Evolutionary conservation across 2,797 vertebrate species (phyloP), one percentile per base, ranked within the genome.

Genomic region (Scolopax bukidnonensis): DNA sequence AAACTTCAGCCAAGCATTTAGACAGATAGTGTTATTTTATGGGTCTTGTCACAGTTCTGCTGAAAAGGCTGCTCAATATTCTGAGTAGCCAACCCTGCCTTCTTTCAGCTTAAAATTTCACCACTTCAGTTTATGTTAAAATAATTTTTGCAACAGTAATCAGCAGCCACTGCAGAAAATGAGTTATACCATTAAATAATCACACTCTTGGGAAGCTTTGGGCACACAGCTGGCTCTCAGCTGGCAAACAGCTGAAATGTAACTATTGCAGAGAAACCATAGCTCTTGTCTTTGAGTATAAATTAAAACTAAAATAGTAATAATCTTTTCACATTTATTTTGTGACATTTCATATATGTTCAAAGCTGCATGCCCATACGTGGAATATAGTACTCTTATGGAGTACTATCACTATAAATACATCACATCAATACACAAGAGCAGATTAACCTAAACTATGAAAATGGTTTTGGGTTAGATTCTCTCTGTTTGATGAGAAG

Each of bases 151-250:
- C 89, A 96, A 64, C 74, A 95, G 87, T 94, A 95, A 94, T 91
- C 89, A 95, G 63, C 78, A 97, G 80, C 45, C 81, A 53, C 56
- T 95, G 80, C 93, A 94, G 94, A 97, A 97, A 98, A 98, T 96
- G 33, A 97, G 94, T 93, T 97, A 98, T 97, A 97, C 97, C 96
- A 97, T 98, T 97, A 96, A 97, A 97, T 98, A 98, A 98, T 98
- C 96, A 97, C 94, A 97, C 95, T 93, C 97, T 97, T 97, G 93
- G 96, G 94, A 96, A 91, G 95, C 89, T 97, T 75, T 93, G 95
- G 95, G 96, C 94, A 95, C 94, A 97, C 97, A 84, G 97, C 94
- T 98, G 96, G 85, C 11, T 64, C 95, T 97, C 96, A 95, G 78
- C 75, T 96, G 78, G 59, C 93, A 93, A 96, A 79, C 87, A 95